A percentile compares a stretch with the other conserved stretches of the same genome.
Conservation (phyloP, 2,797 vertebrate genomes). For the Xenentodon cancila region DNA sequence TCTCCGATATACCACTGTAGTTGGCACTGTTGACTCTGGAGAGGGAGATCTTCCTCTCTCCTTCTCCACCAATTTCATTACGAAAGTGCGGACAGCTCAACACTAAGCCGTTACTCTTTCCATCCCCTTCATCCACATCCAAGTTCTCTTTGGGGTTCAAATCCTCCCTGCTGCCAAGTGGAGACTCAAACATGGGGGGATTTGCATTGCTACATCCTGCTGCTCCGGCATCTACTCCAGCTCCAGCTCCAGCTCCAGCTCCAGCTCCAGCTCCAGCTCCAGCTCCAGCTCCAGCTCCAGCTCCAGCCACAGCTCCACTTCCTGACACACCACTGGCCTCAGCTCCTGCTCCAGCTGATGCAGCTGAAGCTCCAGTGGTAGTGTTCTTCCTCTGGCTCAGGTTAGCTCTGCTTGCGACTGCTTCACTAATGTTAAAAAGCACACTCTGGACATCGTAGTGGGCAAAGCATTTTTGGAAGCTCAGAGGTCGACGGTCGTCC, state of each 20-base stretch:
- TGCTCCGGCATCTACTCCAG: conserved; percentile 50
- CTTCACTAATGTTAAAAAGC: conserved; percentile 95
- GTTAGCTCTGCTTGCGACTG: conserved; percentile 87
- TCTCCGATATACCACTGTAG: conserved; percentile 86
- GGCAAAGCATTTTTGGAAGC: conserved; percentile 94
- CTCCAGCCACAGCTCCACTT: conserved; percentile 36
- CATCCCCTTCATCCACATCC: conserved; percentile 93
- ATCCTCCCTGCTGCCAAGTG: conserved; percentile 93
- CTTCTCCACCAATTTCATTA: conserved; percentile 96
- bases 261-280: conserved; percentile 65
- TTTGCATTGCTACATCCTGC: conserved; percentile 67
- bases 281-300: conserved; percentile 37
- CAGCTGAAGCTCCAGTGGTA: conserved; percentile 95
- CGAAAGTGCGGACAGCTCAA: conserved; percentile 93
- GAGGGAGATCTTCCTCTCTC: conserved; percentile 92
- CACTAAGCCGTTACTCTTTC: conserved; percentile 92
- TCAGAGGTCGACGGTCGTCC: conserved; percentile 87
- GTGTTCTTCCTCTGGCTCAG: conserved; percentile 94
- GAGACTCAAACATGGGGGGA: conserved; percentile 86
- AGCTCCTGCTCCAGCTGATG: conserved; percentile 79
- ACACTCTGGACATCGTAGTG: conserved; percentile 98
- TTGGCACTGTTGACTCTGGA: conserved; percentile 88
- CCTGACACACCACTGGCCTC: conserved; percentile 25
- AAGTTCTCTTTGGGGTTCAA: conserved; percentile 94
- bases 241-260: too few species aligned